Evolutionary conservation across 2,113 vertebrate genomes (phyloP).

Genomic region (Delphinus delphis): DNA sequence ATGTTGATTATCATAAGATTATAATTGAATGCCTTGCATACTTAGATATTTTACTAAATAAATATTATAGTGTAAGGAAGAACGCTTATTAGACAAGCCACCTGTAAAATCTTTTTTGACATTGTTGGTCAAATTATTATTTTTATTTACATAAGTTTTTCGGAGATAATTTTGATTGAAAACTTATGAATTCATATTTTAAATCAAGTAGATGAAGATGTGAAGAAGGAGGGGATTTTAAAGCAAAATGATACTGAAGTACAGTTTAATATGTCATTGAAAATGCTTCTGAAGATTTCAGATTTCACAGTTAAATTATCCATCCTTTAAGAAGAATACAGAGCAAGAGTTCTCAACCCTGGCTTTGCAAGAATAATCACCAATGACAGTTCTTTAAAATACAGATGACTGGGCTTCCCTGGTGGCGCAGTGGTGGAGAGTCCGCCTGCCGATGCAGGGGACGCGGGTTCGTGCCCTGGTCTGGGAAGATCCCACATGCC

Average conservation of each 20-base stretch:
- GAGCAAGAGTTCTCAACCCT: neutral
- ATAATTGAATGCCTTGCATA: neutral
- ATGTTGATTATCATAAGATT: neutral
- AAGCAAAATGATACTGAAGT: neutral
- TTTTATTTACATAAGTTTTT: neutral
- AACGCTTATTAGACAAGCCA: neutral
- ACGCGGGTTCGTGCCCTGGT: no score
- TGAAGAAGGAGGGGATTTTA: neutral
- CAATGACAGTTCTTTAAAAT: neutral
- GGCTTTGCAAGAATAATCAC: neutral
- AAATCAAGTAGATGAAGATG: neutral
- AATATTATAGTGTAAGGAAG: neutral
- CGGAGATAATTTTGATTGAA: slow-evolving; percentile 15
- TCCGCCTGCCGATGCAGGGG: no score
- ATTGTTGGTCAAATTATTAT: neutral
- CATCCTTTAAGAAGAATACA: neutral
- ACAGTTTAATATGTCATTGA: neutral
- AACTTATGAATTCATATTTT: neutral
- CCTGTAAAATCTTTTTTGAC: neutral
- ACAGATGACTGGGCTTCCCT: neutral
- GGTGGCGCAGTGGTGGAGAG: no score
- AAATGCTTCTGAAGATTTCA: neutral
- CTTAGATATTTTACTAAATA: neutral
- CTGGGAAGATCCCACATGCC: no score
- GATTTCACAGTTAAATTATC: neutral